phyloP scores from a whole-genome alignment of 2,797 vertebrate species.

The Rhyacichthys aspro region DNA sequence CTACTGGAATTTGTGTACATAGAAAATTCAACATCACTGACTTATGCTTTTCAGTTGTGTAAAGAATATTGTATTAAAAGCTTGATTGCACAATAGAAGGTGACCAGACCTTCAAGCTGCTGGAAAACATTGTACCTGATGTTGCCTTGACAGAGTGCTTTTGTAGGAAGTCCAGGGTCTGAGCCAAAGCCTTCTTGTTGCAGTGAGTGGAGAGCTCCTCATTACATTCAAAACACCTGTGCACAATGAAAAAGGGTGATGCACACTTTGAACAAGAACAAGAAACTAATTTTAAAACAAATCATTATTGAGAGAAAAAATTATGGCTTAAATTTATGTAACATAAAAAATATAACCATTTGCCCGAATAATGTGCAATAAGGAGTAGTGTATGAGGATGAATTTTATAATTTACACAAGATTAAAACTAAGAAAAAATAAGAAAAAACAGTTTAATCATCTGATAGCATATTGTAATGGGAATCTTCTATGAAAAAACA shows the following conservation, averaged over 20 bases:
- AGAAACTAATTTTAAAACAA: constrained; percentile 17
- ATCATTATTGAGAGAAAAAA: constrained; percentile 8
- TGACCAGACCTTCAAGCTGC: constrained; percentile 6
- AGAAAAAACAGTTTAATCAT: too few relatives aligned
- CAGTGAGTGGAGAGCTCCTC: constrained; percentile 95
- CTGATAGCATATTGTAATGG: too few relatives aligned
- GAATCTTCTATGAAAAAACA: too few relatives aligned
- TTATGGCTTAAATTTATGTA: not conserved
- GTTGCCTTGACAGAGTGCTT: constrained; percentile 91
- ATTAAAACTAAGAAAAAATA: too few relatives aligned
- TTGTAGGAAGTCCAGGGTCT: constrained; percentile 95
- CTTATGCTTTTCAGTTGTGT: constrained; percentile 13
- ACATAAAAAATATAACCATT: too few relatives aligned
- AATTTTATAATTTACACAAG: too few relatives aligned
- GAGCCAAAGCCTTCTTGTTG: constrained; percentile 96
- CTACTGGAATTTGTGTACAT: not conserved
- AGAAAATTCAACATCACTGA: constrained; percentile 1
- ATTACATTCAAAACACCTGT: constrained; percentile 98
- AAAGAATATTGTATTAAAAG: constrained; percentile 4
- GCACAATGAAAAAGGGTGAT: constrained; percentile 33
- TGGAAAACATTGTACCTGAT: constrained; percentile 82
- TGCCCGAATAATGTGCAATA: too few relatives aligned
- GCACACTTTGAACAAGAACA: constrained; percentile 8
- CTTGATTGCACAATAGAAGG: constrained; percentile 13
- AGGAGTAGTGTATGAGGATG: too few relatives aligned